phyloP scores from a whole-genome alignment of 2,888 invertebrate genomes.

The Tiphia femorata region DNA sequence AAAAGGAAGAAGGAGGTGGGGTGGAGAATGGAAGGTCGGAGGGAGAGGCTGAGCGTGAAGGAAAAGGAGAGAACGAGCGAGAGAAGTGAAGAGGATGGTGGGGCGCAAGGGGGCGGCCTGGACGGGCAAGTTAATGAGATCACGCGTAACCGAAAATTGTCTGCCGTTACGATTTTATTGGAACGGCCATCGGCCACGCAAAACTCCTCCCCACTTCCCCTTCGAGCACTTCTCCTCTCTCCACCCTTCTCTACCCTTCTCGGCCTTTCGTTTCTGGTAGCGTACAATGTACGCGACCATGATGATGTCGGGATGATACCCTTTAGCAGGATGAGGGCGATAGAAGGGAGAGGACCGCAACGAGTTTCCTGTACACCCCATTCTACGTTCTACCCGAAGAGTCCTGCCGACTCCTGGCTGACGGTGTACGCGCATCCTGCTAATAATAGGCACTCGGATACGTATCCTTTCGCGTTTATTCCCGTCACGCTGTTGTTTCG shows the following conservation, averaged over 20 bases:
- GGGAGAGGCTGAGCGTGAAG: slow-evolving; percentile 11
- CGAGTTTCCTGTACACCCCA: no score
- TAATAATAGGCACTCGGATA: slow-evolving; percentile 34
- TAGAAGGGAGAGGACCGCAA: no score
- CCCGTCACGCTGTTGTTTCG: slow-evolving; percentile 31
- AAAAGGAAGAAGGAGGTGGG: slow-evolving; percentile 12
- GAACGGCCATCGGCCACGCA: slow-evolving; percentile 46
- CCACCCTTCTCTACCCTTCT: no score
- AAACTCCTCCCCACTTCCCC: slow-evolving; percentile 33
- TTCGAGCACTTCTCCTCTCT: no score
- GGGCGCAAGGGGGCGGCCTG: slow-evolving; percentile 25
- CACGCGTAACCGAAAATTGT: slow-evolving; percentile 68
- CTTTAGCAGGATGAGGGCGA: background rate
- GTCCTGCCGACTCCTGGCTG: no score
- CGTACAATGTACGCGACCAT: slow-evolving; percentile 27
- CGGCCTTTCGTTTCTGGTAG: no score
- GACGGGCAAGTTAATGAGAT: slow-evolving; percentile 65
- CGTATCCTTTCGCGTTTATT: slow-evolving; percentile 10
- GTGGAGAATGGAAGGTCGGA: slow-evolving; percentile 5
- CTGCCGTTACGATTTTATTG: slow-evolving; percentile 64
- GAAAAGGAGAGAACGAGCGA: slow-evolving; percentile 12
- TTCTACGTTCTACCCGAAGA: no score
- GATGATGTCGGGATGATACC: slow-evolving; percentile 31
- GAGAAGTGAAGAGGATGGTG: slow-evolving; percentile 24
- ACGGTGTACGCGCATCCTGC: background rate